Percentiles rank a stretch among this genome's conserved stretches.
These are phyloP conservation scores for Prunella fulvescens DNA, from an alignment of 2,113 vertebrate genomes.

Conservation along the genomic window DNA sequence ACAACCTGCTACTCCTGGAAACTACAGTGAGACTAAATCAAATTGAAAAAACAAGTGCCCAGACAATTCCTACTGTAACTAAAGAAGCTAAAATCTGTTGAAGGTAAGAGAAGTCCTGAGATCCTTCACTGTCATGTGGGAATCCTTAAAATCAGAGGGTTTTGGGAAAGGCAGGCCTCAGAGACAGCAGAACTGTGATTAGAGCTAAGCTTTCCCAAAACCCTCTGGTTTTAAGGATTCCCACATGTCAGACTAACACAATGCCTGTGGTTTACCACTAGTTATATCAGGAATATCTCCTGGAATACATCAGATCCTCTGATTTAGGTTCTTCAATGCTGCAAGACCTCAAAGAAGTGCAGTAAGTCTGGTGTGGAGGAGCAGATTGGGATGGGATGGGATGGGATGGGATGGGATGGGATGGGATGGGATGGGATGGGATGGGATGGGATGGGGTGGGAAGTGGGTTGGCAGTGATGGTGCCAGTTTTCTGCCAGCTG, in stretches of 20 bases:
- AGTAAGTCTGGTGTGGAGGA: background rate
- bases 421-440: background rate
- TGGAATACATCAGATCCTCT: background rate
- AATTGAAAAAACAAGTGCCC: background rate
- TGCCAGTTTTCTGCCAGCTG: background rate
- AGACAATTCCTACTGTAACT: background rate
- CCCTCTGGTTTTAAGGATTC: background rate
- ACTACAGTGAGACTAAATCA: background rate
- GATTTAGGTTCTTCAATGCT: background rate
- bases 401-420: background rate
- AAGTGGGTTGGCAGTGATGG: background rate
- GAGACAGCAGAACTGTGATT: background rate
- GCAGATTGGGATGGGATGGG: background rate
- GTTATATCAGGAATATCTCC: background rate
- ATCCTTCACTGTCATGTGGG: background rate
- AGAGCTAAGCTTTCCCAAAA: background rate
- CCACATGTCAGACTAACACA: background rate
- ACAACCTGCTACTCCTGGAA: background rate
- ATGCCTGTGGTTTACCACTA: fast-evolving
- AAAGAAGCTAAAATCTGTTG: background rate
- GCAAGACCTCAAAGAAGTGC: background rate
- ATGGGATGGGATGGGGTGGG: background rate
- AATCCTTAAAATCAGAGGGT: background rate
- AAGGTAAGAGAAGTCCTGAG: background rate
- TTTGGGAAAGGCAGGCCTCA: background rate